Evolutionary conservation across 2,113 vertebrate species (phyloP), one percentile per base, ranked within the genome.

Genomic region (Lampris megalopsis): DNA sequence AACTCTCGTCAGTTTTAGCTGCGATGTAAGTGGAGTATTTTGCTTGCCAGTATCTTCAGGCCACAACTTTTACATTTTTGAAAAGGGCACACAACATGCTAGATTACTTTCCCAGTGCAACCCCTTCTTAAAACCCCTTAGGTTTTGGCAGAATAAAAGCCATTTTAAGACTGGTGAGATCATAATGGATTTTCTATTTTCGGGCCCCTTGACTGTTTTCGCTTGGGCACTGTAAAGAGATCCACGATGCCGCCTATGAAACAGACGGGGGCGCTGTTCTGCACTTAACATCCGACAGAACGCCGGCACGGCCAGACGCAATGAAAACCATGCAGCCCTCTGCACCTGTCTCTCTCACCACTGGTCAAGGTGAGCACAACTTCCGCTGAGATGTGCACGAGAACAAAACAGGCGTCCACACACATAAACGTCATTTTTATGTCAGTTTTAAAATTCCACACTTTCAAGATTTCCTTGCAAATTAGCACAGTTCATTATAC

Each of bases 211-310:
- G 76, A 62, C 81, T 80, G 68, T 24, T 66, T 71, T 52, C 52
- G 68, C 63, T 63, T 24, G 59, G 71, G 69, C 63, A 1, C 52
- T 8, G 49, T 45, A 4, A 38, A 11, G 68, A 4, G 43, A 68
- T 50, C 67, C 50, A 4, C 6, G 43, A 4, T 49, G 52, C 37
- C 7, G 9, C 13, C 10, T 36, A 64, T 35, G 7, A 24, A 62
- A 79, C 89, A 86, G 83, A 45, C 1, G 90, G 73, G 83, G 89
- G 85, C 5, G 88, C 91, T 91, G 84, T 90, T 91, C 86, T 35
- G 38, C 85, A 56, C 75, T 1, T 0, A 3, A 37, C 13, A 3
- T 24, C 43, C 9, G 54, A 4, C 24, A 6, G 52, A 13, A 9
- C 0, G 37, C n/a, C 6, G 56, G 43, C 4, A 36, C 13, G 45